Conservation (phyloP, 2,113 vertebrate genomes). For the Melanerpes aurifrons region DNA sequence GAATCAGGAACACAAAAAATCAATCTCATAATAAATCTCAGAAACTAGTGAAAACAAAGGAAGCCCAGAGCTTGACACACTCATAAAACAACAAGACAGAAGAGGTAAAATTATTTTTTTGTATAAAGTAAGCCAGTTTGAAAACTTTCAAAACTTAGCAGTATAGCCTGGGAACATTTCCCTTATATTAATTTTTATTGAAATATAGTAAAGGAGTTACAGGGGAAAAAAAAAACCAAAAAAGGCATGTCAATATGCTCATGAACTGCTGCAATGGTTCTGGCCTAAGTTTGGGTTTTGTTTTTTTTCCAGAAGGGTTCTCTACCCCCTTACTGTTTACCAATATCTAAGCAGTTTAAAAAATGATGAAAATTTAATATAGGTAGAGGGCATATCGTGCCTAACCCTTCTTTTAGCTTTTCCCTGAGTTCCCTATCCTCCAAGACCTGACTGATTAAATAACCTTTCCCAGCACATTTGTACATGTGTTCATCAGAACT, state of each 20-base stretch:
- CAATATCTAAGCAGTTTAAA: not conserved
- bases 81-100: conserved; percentile 5
- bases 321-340: not conserved
- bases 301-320: not conserved
- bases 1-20: conserved; percentile 17
- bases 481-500: not conserved
- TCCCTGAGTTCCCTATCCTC: not conserved
- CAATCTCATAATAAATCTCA: conserved; percentile 29
- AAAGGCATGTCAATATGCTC: not conserved
- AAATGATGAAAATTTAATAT: not conserved
- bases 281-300: not conserved
- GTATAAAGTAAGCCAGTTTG: not conserved
- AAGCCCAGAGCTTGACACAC: not conserved
- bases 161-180: not conserved
- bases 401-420: not conserved
- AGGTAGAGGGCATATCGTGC: not conserved
- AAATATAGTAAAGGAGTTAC: not conserved
- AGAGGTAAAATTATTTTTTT: conserved; percentile 8
- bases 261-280: not conserved
- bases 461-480: not conserved
- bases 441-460: not conserved
- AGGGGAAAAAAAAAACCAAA: not conserved
- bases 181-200: not conserved
- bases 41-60: conserved; percentile 40
- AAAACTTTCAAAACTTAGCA: not conserved